Percentiles rank a stretch among this genome's conserved stretches.
Conservation (phyloP, 2,113 vertebrate genomes). For the Maccullochella peelii region DNA sequence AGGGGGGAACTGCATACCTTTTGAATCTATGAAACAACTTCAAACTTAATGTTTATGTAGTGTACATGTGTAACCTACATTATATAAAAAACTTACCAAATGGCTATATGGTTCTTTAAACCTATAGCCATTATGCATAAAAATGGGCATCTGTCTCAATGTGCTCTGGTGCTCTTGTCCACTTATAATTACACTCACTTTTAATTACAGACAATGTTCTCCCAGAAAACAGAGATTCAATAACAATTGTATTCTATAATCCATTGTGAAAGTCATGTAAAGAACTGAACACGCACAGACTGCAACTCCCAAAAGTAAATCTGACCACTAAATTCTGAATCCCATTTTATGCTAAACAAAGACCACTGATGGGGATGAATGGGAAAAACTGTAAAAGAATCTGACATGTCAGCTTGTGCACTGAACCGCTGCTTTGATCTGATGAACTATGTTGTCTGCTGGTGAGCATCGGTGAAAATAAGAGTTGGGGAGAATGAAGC, state of each 20-base stretch:
- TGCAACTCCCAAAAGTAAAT: background rate
- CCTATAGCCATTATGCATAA: background rate
- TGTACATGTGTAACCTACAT: background rate
- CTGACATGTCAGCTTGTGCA: background rate
- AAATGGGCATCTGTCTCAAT: background rate
- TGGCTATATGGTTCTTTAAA: background rate
- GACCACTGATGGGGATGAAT: background rate
- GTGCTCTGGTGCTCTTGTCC: background rate
- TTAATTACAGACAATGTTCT: background rate
- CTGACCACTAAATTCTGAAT: background rate
- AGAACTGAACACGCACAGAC: background rate
- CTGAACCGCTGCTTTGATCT: background rate
- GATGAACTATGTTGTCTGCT: constrained; percentile 2
- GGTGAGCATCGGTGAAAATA: background rate
- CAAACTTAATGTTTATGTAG: background rate
- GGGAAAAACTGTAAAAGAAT: background rate
- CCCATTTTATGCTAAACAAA: background rate
- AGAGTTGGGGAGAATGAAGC: background rate
- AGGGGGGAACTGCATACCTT: background rate
- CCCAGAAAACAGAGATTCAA: background rate
- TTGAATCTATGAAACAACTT: background rate
- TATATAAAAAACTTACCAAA: background rate
- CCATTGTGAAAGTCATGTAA: background rate
- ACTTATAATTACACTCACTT: no score
- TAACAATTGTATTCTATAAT: background rate